A percentile compares a stretch with the other conserved stretches of the same genome.
Evolutionary conservation across 35 echinoderm and acorn worm species (phyloP).

Genomic region (Eucidaris tribuloides): DNA sequence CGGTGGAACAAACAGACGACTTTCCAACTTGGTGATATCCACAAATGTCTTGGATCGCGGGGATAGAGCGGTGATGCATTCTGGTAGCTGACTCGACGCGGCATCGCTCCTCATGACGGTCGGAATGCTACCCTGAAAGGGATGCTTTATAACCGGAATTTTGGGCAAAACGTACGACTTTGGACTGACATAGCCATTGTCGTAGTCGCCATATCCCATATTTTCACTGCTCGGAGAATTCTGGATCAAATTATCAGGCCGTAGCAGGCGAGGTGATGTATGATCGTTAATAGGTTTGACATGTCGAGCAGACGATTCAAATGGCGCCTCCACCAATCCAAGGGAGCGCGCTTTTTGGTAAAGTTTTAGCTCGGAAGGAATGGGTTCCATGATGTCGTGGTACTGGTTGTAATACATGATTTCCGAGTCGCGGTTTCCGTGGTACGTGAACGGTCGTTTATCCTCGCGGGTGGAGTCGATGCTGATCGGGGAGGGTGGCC

Average conservation of each 20-base stretch:
- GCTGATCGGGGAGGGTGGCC: neutral
- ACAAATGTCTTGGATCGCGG: neutral
- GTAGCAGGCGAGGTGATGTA: neutral
- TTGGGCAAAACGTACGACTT: neutral
- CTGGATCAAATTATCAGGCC: neutral
- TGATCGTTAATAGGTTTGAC: neutral
- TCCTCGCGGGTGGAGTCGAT: no score
- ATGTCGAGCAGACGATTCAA: neutral
- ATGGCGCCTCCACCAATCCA: neutral
- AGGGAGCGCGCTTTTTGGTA: neutral
- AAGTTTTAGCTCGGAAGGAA: neutral
- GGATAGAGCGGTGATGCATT: slow-evolving; percentile 14
- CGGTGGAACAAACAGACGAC: neutral
- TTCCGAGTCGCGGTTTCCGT: no score
- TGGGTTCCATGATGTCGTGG: neutral
- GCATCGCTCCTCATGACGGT: neutral
- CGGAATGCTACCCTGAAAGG: slow-evolving; percentile 14
- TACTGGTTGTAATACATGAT: no score
- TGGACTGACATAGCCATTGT: neutral
- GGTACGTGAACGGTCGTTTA: neutral
- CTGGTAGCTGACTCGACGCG: neutral
- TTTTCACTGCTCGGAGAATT: neutral
- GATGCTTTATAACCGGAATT: slow-evolving; percentile 4
- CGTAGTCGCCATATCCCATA: neutral
- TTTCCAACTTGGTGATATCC: slow-evolving; percentile 12